Conservation (phyloP, 1,140 invertebrate species). For the Sesamia nonagrioides region DNA sequence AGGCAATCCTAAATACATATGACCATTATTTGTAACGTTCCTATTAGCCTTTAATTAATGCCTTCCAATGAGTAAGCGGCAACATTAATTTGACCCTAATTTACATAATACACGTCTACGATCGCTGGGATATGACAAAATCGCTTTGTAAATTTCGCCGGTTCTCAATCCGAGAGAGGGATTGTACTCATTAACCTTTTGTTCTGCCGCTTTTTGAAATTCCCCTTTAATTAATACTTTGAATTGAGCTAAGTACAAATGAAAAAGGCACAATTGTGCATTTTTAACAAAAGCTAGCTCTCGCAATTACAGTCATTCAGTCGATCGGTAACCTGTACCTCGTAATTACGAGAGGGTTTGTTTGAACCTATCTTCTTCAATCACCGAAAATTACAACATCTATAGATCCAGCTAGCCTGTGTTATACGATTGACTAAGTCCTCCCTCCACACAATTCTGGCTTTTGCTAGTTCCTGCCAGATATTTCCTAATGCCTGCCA, state of each 20-base stretch:
- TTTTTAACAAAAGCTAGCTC: slow-evolving; percentile 39
- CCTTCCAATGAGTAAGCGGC: slow-evolving; percentile 14
- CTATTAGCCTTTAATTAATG: slow-evolving; percentile 24
- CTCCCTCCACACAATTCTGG: no score
- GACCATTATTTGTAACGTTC: neutral
- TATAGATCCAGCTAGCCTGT: no score
- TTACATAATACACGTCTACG: slow-evolving; percentile 43
- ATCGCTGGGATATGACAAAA: slow-evolving; percentile 33
- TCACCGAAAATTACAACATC: no score
- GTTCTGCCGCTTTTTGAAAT: slow-evolving; percentile 42
- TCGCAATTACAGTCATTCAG: slow-evolving; percentile 37
- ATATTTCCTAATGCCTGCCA: no score
- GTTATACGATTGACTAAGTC: no score
- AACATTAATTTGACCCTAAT: slow-evolving; percentile 40
- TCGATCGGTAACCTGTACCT: slow-evolving; percentile 19
- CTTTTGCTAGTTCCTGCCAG: no score
- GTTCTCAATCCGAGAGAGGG: slow-evolving; percentile 28
- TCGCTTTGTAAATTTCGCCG: slow-evolving; percentile 24
- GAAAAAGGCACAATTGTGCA: slow-evolving; percentile 38
- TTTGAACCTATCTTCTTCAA: neutral
- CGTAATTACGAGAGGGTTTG: slow-evolving; percentile 12
- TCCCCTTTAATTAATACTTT: slow-evolving; percentile 40
- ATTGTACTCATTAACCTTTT: slow-evolving; percentile 40
- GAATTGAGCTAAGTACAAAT: slow-evolving; percentile 27
- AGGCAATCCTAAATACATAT: neutral